A percentile compares a stretch with the other conserved stretches of the same genome.
Evolutionary conservation across 2,113 vertebrate genomes (phyloP).

Genomic region (Pithys albifrons): DNA sequence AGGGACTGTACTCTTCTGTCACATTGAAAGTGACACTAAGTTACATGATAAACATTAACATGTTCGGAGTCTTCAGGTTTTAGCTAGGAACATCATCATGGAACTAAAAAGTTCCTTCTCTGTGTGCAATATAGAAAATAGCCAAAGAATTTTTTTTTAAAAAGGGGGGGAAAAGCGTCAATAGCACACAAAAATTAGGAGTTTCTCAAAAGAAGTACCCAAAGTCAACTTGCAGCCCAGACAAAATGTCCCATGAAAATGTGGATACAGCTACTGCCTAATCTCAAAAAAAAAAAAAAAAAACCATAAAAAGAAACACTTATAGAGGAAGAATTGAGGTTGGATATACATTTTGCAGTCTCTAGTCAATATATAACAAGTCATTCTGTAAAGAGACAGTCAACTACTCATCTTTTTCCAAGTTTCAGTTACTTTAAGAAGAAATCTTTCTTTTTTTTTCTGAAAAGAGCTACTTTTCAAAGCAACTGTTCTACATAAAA

Average conservation of each 20-base stretch:
- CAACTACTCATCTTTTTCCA: background rate
- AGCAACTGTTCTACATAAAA: background rate
- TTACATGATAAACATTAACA: background rate
- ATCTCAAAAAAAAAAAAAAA: background rate
- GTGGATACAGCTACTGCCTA: background rate
- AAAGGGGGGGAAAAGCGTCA: background rate
- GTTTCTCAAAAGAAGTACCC: accelerated
- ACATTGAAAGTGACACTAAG: background rate
- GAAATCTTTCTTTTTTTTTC: background rate
- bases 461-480: background rate
- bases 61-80: background rate
- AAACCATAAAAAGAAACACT: too few relatives aligned
- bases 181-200: background rate
- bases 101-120: background rate
- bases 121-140: background rate
- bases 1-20: background rate
- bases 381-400: background rate
- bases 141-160: background rate
- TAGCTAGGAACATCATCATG: background rate
- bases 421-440: background rate
- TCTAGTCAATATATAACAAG: background rate
- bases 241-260: background rate
- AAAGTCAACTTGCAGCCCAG: background rate
- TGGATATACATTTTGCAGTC: background rate
- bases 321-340: background rate